Evolutionary conservation across 2,113 vertebrate species (phyloP), one percentile per base, ranked within the genome.

Genomic region (Melanotaenia duboulayi): DNA sequence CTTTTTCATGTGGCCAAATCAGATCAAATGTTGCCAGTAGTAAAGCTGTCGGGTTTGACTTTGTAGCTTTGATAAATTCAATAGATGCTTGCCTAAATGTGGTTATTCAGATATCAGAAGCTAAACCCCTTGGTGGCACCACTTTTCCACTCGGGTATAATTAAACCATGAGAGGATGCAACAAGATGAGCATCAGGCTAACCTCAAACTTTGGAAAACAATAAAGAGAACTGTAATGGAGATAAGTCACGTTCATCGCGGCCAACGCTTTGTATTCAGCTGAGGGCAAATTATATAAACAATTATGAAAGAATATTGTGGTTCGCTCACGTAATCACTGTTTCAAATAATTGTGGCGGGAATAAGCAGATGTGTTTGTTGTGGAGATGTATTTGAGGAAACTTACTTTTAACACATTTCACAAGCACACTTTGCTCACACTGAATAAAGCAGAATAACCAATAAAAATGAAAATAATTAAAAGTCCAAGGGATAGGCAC

Each of bases 391-490:
- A 11, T 59, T 63, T 51, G 23, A 35, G 51, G 37, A 67, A 70
- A 17, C n/a, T 42, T 12, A 23, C 23, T 8, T 22, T 13, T 11
- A 19, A 44, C 0, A 49, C 32, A 35, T 35, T 35, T 35, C 32
- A 35, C 32, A 35, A 7, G 32, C 32, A 35, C 32, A 35, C 37
- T 14, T 76, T 25, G 50, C 0, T 71, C 12, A 1, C 6, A 12
- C 25, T 13, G 37, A 13, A 19, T 17, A 4, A 46, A 46, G 14
- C 44, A 46, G 14, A 23, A 19, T 10, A 13, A 74, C 24, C 42
- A 17, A 32, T 3, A 28, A 17, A 82, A 11, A 20, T 19, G 9
- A 32, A 52, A 24, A 67, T 12, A 76, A 56, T 62, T 37, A 55
- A 70, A 57, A 50, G 42, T 35, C 32, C 16, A 28, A 10, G n/a